Base-by-base conservation (phyloP, 2,888 invertebrate genomes). In the Thecophora atra region DNA sequence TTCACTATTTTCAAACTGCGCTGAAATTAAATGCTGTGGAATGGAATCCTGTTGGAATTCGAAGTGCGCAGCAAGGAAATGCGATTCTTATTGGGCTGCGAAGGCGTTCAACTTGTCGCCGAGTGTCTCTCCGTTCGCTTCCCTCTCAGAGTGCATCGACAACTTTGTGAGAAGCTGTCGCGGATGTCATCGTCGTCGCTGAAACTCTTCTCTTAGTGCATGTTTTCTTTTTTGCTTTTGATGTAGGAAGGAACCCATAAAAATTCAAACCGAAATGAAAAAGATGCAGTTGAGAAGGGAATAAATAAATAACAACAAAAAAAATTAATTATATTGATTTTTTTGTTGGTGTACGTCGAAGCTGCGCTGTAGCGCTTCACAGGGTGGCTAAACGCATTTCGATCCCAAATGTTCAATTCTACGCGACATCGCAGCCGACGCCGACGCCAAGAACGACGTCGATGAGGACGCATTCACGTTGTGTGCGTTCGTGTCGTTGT, bases 271-370 rank as follows among this genome's bases (percentile, higher is more conserved):
- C 19, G 42, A 70, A 52, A 54, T 28, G 24, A 37, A 52, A 42
- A 28, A 62, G 47, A 70, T 17, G 52, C 19, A 54, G 67, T 54
- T 2, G 52, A 24, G 30, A 54, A 42, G 47, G 67, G 30, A 42
- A 69, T 58, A 56, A n/a, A n/a, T n/a, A n/a, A n/a, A n/a, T 28
- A 51, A 62, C 26, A 30, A 30, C 30, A 56, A 54, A 37, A 24
- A 67, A 60, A 42, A 51, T 52, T 28, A 67, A 72, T 58, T 60
- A 60, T 72, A 72, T 67, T 67, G 72, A 72, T 72, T 72, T 66
- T 72, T 69, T 37, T 28, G 52, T 54, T 52, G 54, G 44, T 44
- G 54, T 26, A 58, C 26, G 13, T 28, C 24, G 21, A 21, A 54
- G 6, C 21, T 11, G 24, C 54, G n/a, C 28, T 58, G 58, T 13